Conservation (phyloP, 30 jellyfish, hydroid and myxozoan genomes). For the Pelagia noctiluca region DNA sequence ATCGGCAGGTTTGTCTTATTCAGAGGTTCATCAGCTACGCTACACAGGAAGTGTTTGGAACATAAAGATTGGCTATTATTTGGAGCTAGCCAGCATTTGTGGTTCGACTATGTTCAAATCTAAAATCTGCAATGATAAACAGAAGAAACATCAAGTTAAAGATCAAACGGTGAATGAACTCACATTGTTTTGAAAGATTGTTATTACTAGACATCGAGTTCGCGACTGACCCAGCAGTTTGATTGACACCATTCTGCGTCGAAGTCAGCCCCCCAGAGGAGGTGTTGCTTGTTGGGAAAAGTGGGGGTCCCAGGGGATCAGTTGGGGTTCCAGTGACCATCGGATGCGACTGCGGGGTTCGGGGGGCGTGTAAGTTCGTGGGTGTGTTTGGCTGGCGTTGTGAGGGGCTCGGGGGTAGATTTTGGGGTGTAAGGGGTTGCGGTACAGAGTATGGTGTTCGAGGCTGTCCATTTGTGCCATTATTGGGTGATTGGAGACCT, state of each 20-base stretch:
- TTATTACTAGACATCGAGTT: slow-evolving; percentile 21
- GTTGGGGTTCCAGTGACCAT: slow-evolving; percentile 67
- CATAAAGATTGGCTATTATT: too few species aligned
- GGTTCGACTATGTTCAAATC: too few species aligned
- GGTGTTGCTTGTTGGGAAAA: slow-evolving; percentile 31
- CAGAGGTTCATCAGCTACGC: too few species aligned
- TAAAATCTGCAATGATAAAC: neutral
- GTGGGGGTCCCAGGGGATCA: slow-evolving; percentile 71
- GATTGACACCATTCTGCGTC: slow-evolving; percentile 39
- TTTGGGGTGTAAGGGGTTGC: slow-evolving; percentile 89
- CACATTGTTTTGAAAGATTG: slow-evolving; percentile 42
- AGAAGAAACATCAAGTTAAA: neutral
- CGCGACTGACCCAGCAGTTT: slow-evolving; percentile 19
- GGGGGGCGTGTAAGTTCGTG: slow-evolving; percentile 59
- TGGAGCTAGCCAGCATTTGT: too few species aligned
- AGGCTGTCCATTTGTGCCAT: slow-evolving; percentile 60
- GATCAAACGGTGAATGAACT: neutral
- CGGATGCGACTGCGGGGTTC: slow-evolving; percentile 67
- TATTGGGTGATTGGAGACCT: slow-evolving; percentile 78
- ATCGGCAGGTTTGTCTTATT: too few species aligned
- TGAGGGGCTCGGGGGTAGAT: slow-evolving; percentile 60
- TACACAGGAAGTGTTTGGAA: too few species aligned
- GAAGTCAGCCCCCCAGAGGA: slow-evolving; percentile 55
- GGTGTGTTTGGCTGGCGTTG: slow-evolving; percentile 66
- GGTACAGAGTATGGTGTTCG: slow-evolving; percentile 86